These are phyloP conservation scores for Apus apus DNA, from an alignment of 2,113 vertebrate species.

Conservation along the genomic window DNA sequence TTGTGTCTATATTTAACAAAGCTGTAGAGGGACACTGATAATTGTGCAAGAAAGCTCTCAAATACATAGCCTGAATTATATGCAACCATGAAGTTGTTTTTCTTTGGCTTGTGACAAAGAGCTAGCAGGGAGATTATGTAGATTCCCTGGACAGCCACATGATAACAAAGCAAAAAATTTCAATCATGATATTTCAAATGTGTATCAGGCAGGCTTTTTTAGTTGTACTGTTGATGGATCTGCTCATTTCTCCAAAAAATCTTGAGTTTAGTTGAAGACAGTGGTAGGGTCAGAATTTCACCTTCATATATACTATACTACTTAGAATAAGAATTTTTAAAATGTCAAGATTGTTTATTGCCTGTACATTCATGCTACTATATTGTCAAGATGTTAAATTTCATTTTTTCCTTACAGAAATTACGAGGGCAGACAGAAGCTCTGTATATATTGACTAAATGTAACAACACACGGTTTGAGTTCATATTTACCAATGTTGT, in stretches of 20 bases:
- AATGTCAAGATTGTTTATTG: background rate
- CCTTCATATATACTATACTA: background rate
- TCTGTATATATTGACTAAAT: constrained; percentile 97
- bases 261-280: background rate
- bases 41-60: background rate
- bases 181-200: background rate
- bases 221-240: background rate
- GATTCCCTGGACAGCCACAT: background rate
- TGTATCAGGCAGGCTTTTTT: background rate
- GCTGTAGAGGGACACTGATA: background rate
- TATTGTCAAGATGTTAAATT: background rate
- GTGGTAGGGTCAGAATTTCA: background rate
- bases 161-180: background rate
- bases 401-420: constrained; percentile 83
- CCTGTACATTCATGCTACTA: background rate
- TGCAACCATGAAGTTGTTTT: background rate
- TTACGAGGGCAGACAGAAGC: constrained; percentile 97
- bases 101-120: background rate
- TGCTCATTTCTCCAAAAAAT: background rate
- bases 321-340: background rate
- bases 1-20: background rate
- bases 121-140: background rate
- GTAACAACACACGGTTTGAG: constrained; percentile 95
- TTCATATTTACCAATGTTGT: constrained; percentile 99
- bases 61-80: background rate